A percentile compares a stretch with the other conserved stretches of the same genome.
Conservation (phyloP, 2,797 vertebrate species). For the Bradypus variegatus region DNA sequence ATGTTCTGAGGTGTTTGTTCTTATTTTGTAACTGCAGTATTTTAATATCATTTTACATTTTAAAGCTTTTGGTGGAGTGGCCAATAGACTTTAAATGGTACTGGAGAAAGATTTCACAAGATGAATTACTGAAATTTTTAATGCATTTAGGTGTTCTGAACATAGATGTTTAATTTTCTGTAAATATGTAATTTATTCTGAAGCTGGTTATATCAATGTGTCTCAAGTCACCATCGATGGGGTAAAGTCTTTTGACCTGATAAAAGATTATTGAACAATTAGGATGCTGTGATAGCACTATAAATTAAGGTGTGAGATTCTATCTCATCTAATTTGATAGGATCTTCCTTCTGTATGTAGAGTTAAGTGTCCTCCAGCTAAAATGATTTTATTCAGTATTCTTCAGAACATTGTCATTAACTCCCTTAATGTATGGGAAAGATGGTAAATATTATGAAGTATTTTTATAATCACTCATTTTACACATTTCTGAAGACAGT, state of each 20-base stretch:
- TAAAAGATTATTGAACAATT: slow-evolving; percentile 29
- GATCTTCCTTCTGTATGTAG: slow-evolving; percentile 2
- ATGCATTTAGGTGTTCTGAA: slow-evolving; percentile 28
- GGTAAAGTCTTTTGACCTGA: slow-evolving; percentile 27
- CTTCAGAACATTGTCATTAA: background rate
- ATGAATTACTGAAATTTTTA: slow-evolving; percentile 37
- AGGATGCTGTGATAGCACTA: background rate
- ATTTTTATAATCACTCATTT: slow-evolving; percentile 48
- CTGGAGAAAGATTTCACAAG: slow-evolving; percentile 34
- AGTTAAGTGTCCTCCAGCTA: background rate
- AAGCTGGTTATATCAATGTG: background rate
- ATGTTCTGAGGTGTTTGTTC: background rate
- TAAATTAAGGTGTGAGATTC: slow-evolving; percentile 12
- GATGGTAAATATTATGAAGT: slow-evolving; percentile 18
- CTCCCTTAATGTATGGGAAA: background rate
- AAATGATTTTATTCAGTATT: slow-evolving; percentile 18
- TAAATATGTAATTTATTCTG: slow-evolving; percentile 24
- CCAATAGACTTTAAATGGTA: background rate
- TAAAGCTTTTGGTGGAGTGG: slow-evolving; percentile 27
- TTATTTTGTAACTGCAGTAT: background rate
- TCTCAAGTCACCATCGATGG: background rate
- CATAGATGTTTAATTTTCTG: slow-evolving; percentile 42
- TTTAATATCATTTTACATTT: slow-evolving; percentile 32
- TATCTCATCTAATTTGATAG: slow-evolving; percentile 21
- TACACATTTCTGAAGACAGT: slow-evolving; percentile 32